phyloP scores from a whole-genome alignment of 1,140 invertebrate species.

The Apocrypta bakeri region DNA sequence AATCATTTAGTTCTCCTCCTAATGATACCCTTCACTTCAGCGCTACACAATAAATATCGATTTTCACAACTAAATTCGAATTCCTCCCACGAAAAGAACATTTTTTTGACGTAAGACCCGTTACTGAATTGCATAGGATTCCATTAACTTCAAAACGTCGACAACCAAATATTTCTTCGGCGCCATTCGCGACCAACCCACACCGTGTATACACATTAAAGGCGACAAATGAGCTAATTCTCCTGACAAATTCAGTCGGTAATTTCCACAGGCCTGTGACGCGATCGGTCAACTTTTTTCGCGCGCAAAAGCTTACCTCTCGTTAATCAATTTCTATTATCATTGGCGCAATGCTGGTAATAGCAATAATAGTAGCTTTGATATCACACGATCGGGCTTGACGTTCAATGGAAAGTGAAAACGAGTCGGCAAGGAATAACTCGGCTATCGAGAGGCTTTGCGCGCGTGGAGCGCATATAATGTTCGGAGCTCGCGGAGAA shows the following conservation, averaged over 20 bases:
- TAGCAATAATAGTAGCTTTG: background rate
- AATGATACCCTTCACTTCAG: too few relatives aligned
- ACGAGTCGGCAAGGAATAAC: background rate
- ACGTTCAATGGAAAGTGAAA: background rate
- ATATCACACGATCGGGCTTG: background rate
- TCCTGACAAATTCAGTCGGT: background rate
- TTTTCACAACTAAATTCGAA: too few relatives aligned
- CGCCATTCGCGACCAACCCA: background rate
- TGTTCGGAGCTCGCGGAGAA: background rate
- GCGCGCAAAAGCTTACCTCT: background rate
- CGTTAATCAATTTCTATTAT: background rate
- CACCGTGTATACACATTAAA: background rate
- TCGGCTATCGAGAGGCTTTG: background rate
- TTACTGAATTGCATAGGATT: too few relatives aligned
- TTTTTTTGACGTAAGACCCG: too few relatives aligned
- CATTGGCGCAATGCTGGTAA: background rate
- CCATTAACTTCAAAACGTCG: too few relatives aligned
- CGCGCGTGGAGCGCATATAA: conserved; percentile 6
- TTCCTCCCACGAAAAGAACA: too few relatives aligned
- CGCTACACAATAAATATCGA: too few relatives aligned
- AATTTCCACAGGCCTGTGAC: background rate
- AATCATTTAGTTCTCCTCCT: too few relatives aligned
- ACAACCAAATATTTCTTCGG: too few relatives aligned
- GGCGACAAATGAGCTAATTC: background rate
- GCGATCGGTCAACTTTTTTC: background rate